These are phyloP conservation scores for Eupithecia inturbata DNA, from an alignment of 2,888 invertebrate genomes.

Conservation along the genomic window DNA sequence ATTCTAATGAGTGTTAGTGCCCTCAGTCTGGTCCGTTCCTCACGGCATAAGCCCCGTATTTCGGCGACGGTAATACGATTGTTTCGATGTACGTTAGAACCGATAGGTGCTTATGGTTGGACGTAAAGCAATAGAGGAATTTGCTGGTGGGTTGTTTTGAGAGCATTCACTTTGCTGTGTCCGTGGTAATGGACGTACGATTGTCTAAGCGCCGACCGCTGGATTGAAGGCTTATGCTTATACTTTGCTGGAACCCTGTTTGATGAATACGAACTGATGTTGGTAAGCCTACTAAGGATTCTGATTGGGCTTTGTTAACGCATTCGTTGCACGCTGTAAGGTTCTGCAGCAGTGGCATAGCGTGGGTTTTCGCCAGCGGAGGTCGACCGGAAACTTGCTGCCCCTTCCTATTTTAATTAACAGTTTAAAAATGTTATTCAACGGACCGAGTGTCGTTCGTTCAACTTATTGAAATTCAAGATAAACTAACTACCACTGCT, in stretches of 20 bases:
- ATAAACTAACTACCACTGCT: no score
- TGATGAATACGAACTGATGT: conserved; percentile 7
- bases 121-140: conserved; percentile 43
- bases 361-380: no score
- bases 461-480: no score
- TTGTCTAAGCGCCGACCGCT: conserved; percentile 24
- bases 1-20: conserved; percentile 84
- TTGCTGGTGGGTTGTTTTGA: conserved; percentile 38
- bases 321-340: neutral
- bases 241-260: conserved; percentile 20
- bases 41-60: conserved; percentile 57
- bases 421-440: no score
- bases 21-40: conserved; percentile 64
- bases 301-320: neutral
- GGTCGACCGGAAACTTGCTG: no score
- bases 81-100: conserved; percentile 49
- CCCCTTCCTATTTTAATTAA: no score
- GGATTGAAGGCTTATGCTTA: conserved; percentile 27
- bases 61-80: conserved; percentile 59
- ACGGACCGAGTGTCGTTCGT: no score
- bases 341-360: no score
- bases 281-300: neutral
- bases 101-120: conserved; percentile 46
- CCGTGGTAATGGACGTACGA: conserved; percentile 39
- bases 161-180: conserved; percentile 36